Evolutionary conservation across 2,113 vertebrate genomes (phyloP), one percentile per base, ranked within the genome.

Genomic region (Phylloscopus whistleri): DNA sequence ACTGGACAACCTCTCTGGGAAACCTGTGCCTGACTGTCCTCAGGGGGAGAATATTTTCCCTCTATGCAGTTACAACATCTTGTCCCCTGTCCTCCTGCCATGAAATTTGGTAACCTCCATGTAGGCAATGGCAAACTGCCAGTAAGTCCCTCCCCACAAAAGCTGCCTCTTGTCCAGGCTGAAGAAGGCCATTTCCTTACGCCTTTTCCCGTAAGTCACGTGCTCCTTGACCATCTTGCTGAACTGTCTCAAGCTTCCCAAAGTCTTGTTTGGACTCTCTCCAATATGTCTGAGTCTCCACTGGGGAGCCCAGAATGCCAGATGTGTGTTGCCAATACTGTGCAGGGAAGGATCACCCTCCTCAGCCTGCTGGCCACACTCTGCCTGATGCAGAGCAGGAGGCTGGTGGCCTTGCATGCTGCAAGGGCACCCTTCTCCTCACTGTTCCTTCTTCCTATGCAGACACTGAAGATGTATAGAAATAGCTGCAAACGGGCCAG

Each of bases 221-320:
- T 41, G 15, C 13, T 70, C 3, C 13, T 20, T 58, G n/a, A 14
- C 23, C 22, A 20, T 48, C 83, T 55, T 17, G 11, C 7, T 49
- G 31, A 64, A 43, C 27, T 27, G 4, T 16, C 27, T 48, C 70
- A 63, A 43, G 20, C 31, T 84, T 93, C 49, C 48, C 43, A 81
- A 0, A 28, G 22, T 35, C 69, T 66, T 33, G 15, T 15, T 52
- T 49, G 26, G 43, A 37, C 37, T 26, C 0, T 0, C 7, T 91
- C 24, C 68, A 46, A 3, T 2, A 24, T 22, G 10, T 4, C 37
- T 9, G 3, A 18, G 16, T 35, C 17, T 44, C 44, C 62, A 19
- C 4, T 5, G 16, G 11, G 35, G 7, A 52, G 58, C 28, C 67
- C 86, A 52, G 74, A 24, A 6, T 21, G 26, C 16, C 43, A 55